Percentiles rank a stretch among this genome's conserved stretches.
Conservation (phyloP, 2,797 vertebrate species). For the Cynopterus sphinx region DNA sequence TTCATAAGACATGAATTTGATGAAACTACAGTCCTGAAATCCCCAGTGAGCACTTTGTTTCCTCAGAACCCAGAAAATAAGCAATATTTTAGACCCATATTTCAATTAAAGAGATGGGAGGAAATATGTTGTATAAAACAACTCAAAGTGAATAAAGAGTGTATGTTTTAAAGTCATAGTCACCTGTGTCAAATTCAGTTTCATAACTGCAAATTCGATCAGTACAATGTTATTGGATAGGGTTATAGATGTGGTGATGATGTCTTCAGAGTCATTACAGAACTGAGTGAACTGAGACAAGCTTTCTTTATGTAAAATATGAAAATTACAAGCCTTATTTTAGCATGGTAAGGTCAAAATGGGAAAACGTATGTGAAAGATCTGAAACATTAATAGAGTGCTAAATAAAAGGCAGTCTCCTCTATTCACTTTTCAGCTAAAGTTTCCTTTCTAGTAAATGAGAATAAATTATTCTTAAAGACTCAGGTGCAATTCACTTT, state of each 20-base stretch:
- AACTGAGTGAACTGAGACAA: not conserved
- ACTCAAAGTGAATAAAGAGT: slow-evolving; percentile 57
- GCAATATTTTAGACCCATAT: not conserved
- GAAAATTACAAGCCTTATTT: not conserved
- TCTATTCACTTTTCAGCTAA: not conserved
- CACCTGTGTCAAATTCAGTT: slow-evolving; percentile 61
- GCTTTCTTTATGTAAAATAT: not conserved
- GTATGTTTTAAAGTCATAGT: slow-evolving; percentile 11
- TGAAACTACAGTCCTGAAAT: not conserved
- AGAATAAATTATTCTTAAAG: slow-evolving; percentile 17
- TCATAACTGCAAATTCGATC: slow-evolving; percentile 49
- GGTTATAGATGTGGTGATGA: not conserved
- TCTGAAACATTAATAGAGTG: not conserved
- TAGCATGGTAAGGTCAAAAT: not conserved
- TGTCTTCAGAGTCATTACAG: slow-evolving; percentile 7
- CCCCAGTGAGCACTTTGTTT: not conserved
- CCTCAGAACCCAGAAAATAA: slow-evolving; percentile 14
- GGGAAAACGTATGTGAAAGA: not conserved
- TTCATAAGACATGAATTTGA: not conserved
- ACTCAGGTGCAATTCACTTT: not conserved
- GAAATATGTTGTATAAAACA: not conserved
- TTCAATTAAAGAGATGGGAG: slow-evolving; percentile 43
- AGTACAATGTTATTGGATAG: not conserved
- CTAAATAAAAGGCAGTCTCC: not conserved
- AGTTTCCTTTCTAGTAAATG: not conserved